phyloP scores from a whole-genome alignment of 2,888 invertebrate species.

The Himalopsyche tibetana region DNA sequence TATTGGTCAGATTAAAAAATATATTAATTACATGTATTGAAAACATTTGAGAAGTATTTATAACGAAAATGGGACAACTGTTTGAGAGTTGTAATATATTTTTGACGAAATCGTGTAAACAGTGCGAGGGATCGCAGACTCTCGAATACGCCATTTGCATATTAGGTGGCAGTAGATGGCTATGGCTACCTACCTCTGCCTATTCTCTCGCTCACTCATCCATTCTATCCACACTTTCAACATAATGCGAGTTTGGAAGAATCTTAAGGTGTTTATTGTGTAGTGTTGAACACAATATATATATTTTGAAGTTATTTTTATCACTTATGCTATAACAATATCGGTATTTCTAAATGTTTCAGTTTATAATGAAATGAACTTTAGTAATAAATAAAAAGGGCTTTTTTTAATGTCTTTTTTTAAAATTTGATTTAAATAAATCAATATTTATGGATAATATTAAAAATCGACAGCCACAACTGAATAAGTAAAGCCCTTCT shows the following conservation, averaged over 20 bases:
- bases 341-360: not conserved
- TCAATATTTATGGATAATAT: too few species aligned
- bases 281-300: not conserved
- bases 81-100: conserved; percentile 25
- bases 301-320: not conserved
- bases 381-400: too few species aligned
- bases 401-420: too few species aligned
- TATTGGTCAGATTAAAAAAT: too few species aligned
- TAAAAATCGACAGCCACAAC: too few species aligned
- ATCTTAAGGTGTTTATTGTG: conserved; percentile 41
- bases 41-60: too few species aligned
- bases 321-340: not conserved
- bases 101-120: conserved; percentile 40
- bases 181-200: not conserved
- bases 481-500: too few species aligned
- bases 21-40: too few species aligned
- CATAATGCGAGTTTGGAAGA: conserved; percentile 35
- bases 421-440: too few species aligned
- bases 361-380: not conserved
- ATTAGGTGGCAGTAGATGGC: not conserved
- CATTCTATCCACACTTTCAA: conserved; percentile 18
- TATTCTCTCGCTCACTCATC: not conserved
- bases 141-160: conserved; percentile 32
- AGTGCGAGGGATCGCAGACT: conserved; percentile 29
- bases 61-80: not conserved